Evolutionary conservation across 2,888 invertebrate genomes (phyloP).

Genomic region (Leptinotarsa haldemani): DNA sequence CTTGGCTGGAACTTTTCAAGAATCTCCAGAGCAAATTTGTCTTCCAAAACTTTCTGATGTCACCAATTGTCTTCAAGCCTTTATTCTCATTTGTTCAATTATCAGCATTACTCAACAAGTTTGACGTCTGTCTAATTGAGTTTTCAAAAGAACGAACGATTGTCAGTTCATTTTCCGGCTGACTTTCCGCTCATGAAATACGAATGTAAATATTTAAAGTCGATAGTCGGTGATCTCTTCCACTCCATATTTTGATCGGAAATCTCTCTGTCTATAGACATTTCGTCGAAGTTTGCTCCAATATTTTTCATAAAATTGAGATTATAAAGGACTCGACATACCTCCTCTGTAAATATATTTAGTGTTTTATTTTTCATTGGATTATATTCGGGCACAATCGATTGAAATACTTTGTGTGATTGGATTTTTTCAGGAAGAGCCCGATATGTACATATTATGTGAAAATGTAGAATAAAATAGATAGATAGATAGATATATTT

Average conservation of each 20-base stretch:
- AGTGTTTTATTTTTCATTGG: slow-evolving; percentile 54
- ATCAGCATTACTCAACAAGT: neutral
- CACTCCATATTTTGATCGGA: slow-evolving; percentile 64
- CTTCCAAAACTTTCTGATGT: neutral
- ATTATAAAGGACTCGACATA: slow-evolving; percentile 64
- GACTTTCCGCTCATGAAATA: slow-evolving; percentile 62
- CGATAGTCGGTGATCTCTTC: slow-evolving; percentile 63
- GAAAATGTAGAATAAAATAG: too few relatives aligned
- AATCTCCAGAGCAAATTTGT: too few relatives aligned
- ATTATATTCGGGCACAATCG: neutral
- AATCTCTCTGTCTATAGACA: slow-evolving; percentile 67
- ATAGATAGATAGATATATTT: too few relatives aligned
- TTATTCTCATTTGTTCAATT: neutral
- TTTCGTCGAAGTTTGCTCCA: slow-evolving; percentile 65
- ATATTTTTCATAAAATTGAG: slow-evolving; percentile 67
- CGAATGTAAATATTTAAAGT: slow-evolving; percentile 65
- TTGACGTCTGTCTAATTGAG: slow-evolving; percentile 23
- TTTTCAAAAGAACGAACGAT: slow-evolving; percentile 19
- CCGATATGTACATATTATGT: neutral
- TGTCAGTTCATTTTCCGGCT: slow-evolving; percentile 37
- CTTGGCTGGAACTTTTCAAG: too few relatives aligned
- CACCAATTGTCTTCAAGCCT: neutral
- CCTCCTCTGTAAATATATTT: slow-evolving; percentile 64
- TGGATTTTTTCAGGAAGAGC: neutral
- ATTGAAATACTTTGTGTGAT: neutral